Conservation (phyloP, 2,888 invertebrate species). For the Phalera bucephala region DNA sequence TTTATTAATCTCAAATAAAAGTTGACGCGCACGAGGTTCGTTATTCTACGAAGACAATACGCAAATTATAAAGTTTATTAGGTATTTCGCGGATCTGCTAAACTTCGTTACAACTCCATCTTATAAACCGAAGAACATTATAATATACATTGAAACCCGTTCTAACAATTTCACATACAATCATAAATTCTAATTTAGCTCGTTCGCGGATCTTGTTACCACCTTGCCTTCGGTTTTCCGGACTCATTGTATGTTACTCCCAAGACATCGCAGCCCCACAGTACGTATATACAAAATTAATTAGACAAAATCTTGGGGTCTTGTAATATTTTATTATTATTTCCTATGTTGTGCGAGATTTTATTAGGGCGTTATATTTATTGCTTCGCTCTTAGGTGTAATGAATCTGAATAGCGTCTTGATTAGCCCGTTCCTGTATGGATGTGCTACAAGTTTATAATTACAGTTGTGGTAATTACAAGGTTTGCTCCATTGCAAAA, state of each 20-base stretch:
- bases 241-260: constrained; percentile 77
- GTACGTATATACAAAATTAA: constrained; percentile 79
- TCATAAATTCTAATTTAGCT: constrained; percentile 82
- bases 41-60: constrained; percentile 34
- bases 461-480: constrained; percentile 78
- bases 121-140: constrained; percentile 53
- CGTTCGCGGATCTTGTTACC: constrained; percentile 76
- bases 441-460: constrained; percentile 70
- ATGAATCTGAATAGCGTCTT: constrained; percentile 74
- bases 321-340: constrained; percentile 82
- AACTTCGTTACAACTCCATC: constrained; percentile 56
- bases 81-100: constrained; percentile 47
- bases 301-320: constrained; percentile 78
- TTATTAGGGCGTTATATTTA: constrained; percentile 78
- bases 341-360: constrained; percentile 70
- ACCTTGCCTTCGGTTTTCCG: constrained; percentile 70
- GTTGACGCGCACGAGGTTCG: constrained; percentile 2
- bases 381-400: constrained; percentile 67
- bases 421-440: constrained; percentile 69
- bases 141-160: constrained; percentile 67
- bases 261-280: constrained; percentile 76
- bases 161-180: constrained; percentile 80
- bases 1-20: background rate
- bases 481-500: constrained; percentile 64
- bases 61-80: constrained; percentile 58